phyloP scores from a whole-genome alignment of 2,797 vertebrate species.

The Buphagus erythrorhynchus region DNA sequence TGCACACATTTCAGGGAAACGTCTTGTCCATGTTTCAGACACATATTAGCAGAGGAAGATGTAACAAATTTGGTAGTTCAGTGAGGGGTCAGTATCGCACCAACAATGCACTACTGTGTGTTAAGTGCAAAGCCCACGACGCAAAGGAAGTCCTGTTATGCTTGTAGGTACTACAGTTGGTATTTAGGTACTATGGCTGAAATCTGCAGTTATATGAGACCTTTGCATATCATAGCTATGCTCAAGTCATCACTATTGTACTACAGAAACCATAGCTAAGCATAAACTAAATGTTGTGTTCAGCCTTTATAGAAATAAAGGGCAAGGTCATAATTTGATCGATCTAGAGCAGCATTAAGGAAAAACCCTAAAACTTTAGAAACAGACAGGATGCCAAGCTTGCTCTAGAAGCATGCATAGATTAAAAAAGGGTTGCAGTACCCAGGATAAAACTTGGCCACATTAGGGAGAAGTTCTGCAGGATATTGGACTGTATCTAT shows the following conservation, averaged over 20 bases:
- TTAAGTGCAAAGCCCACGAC: background rate
- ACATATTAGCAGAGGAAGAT: background rate
- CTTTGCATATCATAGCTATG: background rate
- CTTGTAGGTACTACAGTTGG: fast-evolving
- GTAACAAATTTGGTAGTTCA: background rate
- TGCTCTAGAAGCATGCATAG: background rate
- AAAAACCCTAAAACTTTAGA: background rate
- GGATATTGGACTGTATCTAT: background rate
- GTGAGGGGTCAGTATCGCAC: background rate
- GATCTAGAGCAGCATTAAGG: background rate
- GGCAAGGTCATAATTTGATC: background rate
- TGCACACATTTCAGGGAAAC: background rate
- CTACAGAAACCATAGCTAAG: background rate
- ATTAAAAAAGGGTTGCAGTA: background rate
- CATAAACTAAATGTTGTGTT: background rate
- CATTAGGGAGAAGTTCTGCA: background rate
- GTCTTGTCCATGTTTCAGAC: background rate
- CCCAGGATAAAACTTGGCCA: background rate
- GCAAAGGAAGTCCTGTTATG: background rate
- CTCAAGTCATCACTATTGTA: background rate
- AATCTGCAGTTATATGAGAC: background rate
- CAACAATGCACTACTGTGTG: fast-evolving
- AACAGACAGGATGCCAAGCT: background rate
- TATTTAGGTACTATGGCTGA: background rate
- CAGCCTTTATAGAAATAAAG: background rate